Evolutionary conservation across 37 sponge, comb jelly and placozoan species (phyloP), one percentile per base, ranked within the genome.

Genomic region (Chondrilla cf. caribensis): DNA sequence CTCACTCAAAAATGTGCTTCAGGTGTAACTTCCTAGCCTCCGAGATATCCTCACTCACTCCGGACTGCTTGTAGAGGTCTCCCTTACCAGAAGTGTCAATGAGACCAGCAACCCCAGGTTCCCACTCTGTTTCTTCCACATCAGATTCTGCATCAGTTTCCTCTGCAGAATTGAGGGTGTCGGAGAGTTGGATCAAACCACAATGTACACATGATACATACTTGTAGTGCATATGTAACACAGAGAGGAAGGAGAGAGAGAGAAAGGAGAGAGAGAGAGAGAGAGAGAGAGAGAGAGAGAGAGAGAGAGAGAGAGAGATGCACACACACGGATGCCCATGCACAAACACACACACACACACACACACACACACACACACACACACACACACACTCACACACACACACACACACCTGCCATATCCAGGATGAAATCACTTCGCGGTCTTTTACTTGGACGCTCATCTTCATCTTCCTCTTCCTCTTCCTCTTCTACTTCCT

Each of bases 401-500:
- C 35, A 43, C 40, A 31, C 21, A 37, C 31, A 77, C 25, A 38
- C 22, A 87, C 87, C 88, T 38, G 88, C 88, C 66, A 82, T 83
- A 41, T 88, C 88, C 24, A 79, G 54, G 33, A 92, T 86, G 66
- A 89, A 86, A 25, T 88, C 88, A 40, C 59, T 84, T 21, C 84
- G 57, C 51, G 95, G 95, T 25, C 77, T 82, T 67, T 95, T 95
- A 24, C 77, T 28, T 17, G 51, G 41, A 29, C 66, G 28, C 0
- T 54, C 22, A 6, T 81, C 81, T 24, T 47, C 57, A 14, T 87
- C 62, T 26, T 51, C 73, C 41, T 75, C 85, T 21, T 39, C 81
- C 41, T 88, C 78, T 21, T 84, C 89, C 47, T 83, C 85, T 29
- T 83, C 90, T n/a, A n/a, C n/a, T n/a, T n/a, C n/a, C n/a, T n/a